Evolutionary conservation across 2,888 invertebrate species (phyloP), one percentile per base, ranked within the genome.

Genomic region (Drosophila kanekoi): DNA sequence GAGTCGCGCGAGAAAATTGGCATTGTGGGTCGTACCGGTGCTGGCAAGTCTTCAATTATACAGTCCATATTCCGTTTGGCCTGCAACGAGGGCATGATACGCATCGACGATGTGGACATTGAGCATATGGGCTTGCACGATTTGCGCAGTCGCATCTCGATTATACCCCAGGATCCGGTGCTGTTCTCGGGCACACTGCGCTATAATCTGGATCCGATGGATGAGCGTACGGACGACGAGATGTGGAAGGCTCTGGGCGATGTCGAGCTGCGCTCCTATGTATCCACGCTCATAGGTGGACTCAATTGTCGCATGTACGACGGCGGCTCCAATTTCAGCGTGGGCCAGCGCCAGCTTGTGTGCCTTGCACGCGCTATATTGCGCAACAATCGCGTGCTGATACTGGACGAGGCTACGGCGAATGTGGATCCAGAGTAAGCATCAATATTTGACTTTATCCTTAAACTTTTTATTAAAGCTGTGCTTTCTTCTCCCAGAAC

Each of bases 161-260:
- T 98, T 67, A 98, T 98, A 89, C 98, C 98, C 0, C 98, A 98
- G 93, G 97, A 97, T 88, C 97, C 98, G 0, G 95, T 97, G 23
- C 92, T 98, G 20, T 98, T 98, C 91, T 96, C 96, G 0, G 96
- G 96, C 9, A 95, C 96, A n/a, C 92, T 98, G 43, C 94, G 98
- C 8, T 95, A 96, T 90, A 98, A 98, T 92, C 93, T 98, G 89
- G 97, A 97, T 93, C 97, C 97, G 0, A 96, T 97, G 89, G 94
- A 95, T 59, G 95, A 95, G 87, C 94, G 94, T 74, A 93, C 94
- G 0, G 97, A 97, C 81, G 94, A 93, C 0, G 94, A 94, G 18
- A 93, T 98, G 67, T 97, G 97, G 97, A 93, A 94, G 67, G 96
- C 96, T 0, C 92, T 98, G 43, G 95, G 95, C 72, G 94, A 95